Evolutionary conservation across 2,113 vertebrate species (phyloP).

Genomic region (Tychaedon coryphoeus): DNA sequence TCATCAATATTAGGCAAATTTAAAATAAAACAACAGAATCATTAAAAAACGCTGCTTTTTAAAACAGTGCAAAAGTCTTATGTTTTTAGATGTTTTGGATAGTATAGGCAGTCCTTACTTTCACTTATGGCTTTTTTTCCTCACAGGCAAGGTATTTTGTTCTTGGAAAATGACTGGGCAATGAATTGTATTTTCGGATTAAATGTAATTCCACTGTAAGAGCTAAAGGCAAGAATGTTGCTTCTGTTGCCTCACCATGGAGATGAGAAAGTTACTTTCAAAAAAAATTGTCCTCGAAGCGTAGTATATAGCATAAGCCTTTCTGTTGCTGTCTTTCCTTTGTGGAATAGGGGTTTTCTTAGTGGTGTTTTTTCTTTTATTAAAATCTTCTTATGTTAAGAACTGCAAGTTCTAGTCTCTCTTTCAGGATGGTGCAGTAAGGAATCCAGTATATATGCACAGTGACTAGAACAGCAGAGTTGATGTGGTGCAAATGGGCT

Average conservation of each 20-base stretch:
- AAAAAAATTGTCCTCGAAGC: background rate
- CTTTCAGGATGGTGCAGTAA: background rate
- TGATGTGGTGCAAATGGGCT: background rate
- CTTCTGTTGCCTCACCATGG: background rate
- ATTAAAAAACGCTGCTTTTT: background rate
- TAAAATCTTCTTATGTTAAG: background rate
- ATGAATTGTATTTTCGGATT: background rate
- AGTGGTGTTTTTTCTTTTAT: background rate
- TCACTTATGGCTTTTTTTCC: background rate
- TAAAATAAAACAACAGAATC: background rate
- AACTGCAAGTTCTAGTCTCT: background rate
- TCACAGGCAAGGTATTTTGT: background rate
- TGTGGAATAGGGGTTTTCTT: background rate
- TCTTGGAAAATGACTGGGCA: background rate
- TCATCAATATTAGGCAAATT: background rate
- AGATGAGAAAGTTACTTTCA: background rate
- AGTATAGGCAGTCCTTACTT: background rate
- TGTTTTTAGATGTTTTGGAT: background rate
- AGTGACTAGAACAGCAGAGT: background rate
- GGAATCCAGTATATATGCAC: fast-evolving
- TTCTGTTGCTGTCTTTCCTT: background rate
- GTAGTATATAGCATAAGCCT: background rate
- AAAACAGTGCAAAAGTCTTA: background rate
- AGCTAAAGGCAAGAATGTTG: background rate
- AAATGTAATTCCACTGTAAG: background rate